Base-by-base conservation (phyloP, 2,888 invertebrate species). In the Cryptops parisi region DNA sequence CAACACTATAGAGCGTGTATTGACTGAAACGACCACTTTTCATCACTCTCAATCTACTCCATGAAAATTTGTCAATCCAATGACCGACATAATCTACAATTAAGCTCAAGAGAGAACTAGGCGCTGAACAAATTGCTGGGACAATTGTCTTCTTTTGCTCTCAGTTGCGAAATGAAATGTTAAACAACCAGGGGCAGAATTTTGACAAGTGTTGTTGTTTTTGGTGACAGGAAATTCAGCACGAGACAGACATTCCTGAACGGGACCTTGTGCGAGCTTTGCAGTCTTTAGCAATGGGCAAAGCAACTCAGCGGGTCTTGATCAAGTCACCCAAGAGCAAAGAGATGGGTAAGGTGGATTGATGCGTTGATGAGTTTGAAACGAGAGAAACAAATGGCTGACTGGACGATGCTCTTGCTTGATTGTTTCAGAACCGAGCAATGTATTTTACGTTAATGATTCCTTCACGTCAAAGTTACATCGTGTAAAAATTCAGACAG, bases 201-300 rank as follows among this genome's bases (percentile, higher is more conserved):
- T 47, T 25, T 25, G 25, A 17, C 15, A 15, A 5, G 21, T 41
- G 12, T 47, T 23, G 15, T 19, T 50, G 38, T 22, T 38, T 40
- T 50, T 50, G 15, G 3, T 40, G 38, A 19, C 60, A 74, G 72
- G 76, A 97, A 73, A 88, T 98, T 64, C 82, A 87, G 69, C 90
- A 83, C 69, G 96, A 97, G 75, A 96, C 97, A 51, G 93, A 96
- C 73, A 89, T 98, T 68, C 96, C 96, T n/a, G 96, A 96, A 68
- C 81, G 90, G 66, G 97, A 98, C 70, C 74, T 98, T 67, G 85
- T 93, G 62, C 79, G 97, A 67, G 94, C 96, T 52, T 76, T 98
- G 65, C 96, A 97, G 72, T 96, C 97, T 58, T 74, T 98, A 62
- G 96, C 97, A 9, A 89, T 98, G 82, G 97, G 97, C 48, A 98